Percentiles rank a stretch among this genome's conserved stretches.
Evolutionary conservation across 53 echinoderm and acorn worm genomes (phyloP).

Genomic region (Holothuria leucospilota): DNA sequence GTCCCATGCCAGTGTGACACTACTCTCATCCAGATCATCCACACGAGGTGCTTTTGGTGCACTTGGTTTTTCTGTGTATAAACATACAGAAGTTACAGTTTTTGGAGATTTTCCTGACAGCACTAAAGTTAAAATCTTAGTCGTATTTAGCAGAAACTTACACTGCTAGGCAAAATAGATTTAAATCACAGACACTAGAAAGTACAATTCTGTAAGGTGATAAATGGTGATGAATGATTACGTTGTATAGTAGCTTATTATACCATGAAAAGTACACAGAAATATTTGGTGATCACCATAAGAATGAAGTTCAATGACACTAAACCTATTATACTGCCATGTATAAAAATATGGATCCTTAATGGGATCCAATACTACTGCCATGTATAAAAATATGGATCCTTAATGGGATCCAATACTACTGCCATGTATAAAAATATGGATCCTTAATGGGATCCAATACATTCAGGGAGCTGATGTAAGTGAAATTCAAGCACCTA

Average conservation of each 20-base stretch:
- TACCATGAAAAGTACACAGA: too few relatives aligned
- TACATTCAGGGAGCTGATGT: too few relatives aligned
- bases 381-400: too few relatives aligned
- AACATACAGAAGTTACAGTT: not conserved
- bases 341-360: too few relatives aligned
- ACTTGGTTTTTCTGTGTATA: conserved; percentile 71
- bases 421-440: too few relatives aligned
- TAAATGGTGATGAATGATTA: not conserved
- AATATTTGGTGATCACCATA: too few relatives aligned
- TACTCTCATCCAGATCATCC: conserved; percentile 73
- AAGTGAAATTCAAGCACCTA: not conserved
- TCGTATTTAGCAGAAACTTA: not conserved
- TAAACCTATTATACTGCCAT: too few relatives aligned
- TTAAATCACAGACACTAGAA: not conserved
- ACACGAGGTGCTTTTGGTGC: conserved; percentile 78
- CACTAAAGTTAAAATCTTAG: not conserved
- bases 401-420: too few relatives aligned
- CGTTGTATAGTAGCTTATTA: too few relatives aligned
- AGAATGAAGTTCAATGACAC: too few relatives aligned
- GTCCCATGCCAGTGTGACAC: conserved; percentile 79
- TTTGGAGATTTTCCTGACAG: not conserved
- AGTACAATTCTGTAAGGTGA: not conserved
- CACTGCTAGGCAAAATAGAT: not conserved
- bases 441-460: too few relatives aligned
- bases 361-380: too few relatives aligned